phyloP scores from a whole-genome alignment of 2,797 vertebrate species.

The Spinus pinus region DNA sequence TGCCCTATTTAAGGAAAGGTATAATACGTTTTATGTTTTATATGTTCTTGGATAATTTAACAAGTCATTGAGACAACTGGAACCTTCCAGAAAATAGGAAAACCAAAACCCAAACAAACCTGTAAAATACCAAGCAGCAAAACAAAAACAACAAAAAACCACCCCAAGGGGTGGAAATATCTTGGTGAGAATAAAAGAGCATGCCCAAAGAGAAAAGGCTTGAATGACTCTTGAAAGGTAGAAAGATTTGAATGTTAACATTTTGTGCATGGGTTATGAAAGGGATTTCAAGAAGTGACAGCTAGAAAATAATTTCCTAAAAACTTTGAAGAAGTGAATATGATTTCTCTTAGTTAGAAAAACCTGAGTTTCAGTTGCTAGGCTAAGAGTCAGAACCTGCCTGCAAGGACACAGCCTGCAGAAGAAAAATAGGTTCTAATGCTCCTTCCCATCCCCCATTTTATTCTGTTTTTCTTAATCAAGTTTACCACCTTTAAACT shows the following conservation, averaged over 20 bases:
- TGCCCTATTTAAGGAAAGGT: background rate
- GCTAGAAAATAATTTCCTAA: background rate
- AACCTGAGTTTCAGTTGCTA: background rate
- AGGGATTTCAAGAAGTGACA: background rate
- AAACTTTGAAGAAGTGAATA: background rate
- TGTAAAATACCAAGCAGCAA: background rate
- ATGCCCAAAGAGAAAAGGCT: background rate
- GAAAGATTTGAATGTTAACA: background rate
- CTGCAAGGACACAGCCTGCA: background rate
- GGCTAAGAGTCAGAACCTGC: background rate
- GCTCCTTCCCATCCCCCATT: accelerated
- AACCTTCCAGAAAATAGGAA: background rate
- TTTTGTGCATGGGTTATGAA: background rate
- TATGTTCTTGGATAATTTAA: background rate
- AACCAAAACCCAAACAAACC: background rate
- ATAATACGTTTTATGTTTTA: background rate
- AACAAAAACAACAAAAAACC: background rate
- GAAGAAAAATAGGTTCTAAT: background rate
- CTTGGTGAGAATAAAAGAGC: background rate
- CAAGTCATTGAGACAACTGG: background rate
- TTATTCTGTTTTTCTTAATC: background rate
- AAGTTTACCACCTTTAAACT: background rate
- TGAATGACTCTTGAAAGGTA: background rate
- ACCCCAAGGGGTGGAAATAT: background rate
- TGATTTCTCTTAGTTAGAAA: background rate